These are phyloP conservation scores for Macaria notata DNA, from an alignment of 2,888 invertebrate genomes.

Conservation along the genomic window DNA sequence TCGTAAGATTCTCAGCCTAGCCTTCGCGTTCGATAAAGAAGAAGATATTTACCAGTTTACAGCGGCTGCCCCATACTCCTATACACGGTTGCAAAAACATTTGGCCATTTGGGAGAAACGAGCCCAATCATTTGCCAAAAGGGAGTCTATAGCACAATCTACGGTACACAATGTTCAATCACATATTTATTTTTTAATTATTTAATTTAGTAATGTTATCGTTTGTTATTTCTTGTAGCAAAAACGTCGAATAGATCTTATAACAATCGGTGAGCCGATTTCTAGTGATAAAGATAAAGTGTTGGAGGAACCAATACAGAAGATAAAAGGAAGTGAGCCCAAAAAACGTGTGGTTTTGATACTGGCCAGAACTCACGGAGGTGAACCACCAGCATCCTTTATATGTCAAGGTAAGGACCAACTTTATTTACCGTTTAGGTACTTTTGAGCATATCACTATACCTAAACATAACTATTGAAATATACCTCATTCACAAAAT, in stretches of 20 bases:
- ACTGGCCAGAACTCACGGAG: conserved; percentile 94
- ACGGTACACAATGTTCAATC: conserved; percentile 65
- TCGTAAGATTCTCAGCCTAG: conserved; percentile 95
- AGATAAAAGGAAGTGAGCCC: conserved; percentile 73
- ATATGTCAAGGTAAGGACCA: conserved; percentile 91
- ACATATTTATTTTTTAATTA: neutral
- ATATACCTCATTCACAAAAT: too few species aligned
- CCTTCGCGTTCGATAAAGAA: conserved; percentile 96
- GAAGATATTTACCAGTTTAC: conserved; percentile 98
- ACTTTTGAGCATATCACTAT: too few species aligned
- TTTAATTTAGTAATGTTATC: too few species aligned
- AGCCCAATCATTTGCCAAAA: conserved; percentile 83
- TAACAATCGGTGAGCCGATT: conserved; percentile 88
- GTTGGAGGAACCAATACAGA: conserved; percentile 57
- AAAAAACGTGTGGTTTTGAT: conserved; percentile 88
- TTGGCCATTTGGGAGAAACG: conserved; percentile 87
- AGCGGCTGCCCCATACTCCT: conserved; percentile 97
- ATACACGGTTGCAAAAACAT: conserved; percentile 93
- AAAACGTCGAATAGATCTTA: conserved; percentile 93
- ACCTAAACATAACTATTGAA: too few species aligned
- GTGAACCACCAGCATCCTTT: conserved; percentile 96
- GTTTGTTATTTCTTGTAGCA: conserved; percentile 84
- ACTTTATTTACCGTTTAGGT: too few species aligned
- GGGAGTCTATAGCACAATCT: conserved; percentile 86
- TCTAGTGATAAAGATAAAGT: conserved; percentile 41